Percentiles rank a stretch among this genome's conserved stretches.
These are phyloP conservation scores for Psittacula cyanocephala DNA, from an alignment of 2,113 vertebrate genomes.

Conservation along the genomic window DNA sequence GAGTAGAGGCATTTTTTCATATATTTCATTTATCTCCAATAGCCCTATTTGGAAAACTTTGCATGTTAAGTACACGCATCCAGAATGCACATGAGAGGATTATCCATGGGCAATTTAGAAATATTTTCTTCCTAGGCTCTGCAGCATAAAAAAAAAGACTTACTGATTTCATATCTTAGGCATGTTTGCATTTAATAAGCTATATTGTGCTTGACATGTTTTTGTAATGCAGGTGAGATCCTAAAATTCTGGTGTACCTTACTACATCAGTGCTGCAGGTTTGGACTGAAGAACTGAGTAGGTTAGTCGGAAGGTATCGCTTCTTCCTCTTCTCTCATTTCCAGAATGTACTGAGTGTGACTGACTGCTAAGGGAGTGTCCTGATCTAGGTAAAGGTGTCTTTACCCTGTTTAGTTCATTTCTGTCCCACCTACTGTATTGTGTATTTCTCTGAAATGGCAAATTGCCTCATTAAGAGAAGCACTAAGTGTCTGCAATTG, in stretches of 20 bases:
- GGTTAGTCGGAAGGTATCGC: neutral
- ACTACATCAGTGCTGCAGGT: neutral
- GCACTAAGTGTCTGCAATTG: neutral
- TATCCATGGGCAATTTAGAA: neutral
- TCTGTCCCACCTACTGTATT: neutral
- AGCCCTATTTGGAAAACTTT: neutral
- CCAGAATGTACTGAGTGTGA: neutral
- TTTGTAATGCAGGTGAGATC: neutral
- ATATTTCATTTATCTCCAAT: neutral
- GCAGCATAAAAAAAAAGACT: neutral
- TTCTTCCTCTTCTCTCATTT: neutral
- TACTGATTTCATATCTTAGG: neutral
- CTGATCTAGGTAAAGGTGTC: neutral
- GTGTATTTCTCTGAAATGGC: neutral
- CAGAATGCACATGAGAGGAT: neutral
- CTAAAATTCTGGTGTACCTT: neutral
- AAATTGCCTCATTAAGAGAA: neutral
- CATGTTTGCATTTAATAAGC: neutral
- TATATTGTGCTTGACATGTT: neutral
- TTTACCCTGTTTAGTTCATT: neutral
- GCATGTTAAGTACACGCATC: neutral
- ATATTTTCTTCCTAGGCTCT: neutral
- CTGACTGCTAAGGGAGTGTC: neutral
- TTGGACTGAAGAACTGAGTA: neutral
- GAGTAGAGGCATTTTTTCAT: neutral